A percentile compares a stretch with the other conserved stretches of the same genome.
These are phyloP conservation scores for Achlya flavicornis DNA, from an alignment of 2,888 invertebrate genomes.

Conservation along the genomic window DNA sequence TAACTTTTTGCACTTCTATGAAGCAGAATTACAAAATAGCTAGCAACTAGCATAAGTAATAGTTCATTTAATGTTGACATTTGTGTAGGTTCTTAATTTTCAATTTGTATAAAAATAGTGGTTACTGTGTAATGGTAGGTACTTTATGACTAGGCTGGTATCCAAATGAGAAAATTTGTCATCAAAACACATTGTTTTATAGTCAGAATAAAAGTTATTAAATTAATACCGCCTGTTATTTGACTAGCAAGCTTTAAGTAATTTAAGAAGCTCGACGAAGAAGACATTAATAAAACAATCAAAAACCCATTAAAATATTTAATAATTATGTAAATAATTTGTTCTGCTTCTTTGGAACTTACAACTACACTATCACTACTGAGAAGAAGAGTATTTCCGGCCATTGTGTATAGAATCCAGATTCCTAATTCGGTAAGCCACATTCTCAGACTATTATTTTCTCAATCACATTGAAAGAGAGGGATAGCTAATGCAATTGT, in stretches of 20 bases:
- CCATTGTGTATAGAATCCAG: neutral
- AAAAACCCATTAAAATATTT: conserved; percentile 31
- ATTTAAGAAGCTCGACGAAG: no score
- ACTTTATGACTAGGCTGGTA: neutral
- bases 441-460: no score
- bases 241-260: neutral
- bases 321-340: conserved; percentile 35
- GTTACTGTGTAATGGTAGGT: neutral
- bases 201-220: conserved; percentile 2
- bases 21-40: no score
- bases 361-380: conserved; percentile 4
- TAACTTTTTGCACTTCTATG: neutral
- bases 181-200: neutral
- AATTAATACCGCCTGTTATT: neutral
- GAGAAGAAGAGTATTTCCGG: neutral
- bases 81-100: neutral
- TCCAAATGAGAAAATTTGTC: neutral
- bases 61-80: no score
- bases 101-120: neutral
- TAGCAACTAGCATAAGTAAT: no score
- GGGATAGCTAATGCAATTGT: no score
- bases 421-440: neutral
- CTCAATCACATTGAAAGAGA: no score
- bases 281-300: neutral
- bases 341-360: conserved; percentile 22